These are phyloP conservation scores for Zootoca vivipara DNA, from an alignment of 2,113 vertebrate genomes.

Conservation along the genomic window DNA sequence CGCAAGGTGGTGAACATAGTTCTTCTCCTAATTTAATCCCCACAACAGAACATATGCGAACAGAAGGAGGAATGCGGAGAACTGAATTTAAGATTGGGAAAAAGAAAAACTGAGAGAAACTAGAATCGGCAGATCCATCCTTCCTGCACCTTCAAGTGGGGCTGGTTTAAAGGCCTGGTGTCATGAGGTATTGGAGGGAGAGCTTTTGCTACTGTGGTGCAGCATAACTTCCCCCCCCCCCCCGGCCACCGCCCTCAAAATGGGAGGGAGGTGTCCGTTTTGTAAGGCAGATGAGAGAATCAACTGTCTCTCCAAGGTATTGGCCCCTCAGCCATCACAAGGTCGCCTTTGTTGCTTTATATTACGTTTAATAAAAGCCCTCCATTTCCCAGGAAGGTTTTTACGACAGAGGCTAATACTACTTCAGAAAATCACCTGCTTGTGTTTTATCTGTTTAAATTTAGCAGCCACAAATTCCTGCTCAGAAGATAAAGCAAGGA, in stretches of 20 bases:
- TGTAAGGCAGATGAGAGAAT: not conserved
- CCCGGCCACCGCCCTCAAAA: too few relatives aligned
- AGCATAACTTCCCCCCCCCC: too few relatives aligned
- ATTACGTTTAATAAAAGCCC: constrained; percentile 38
- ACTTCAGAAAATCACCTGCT: constrained; percentile 34
- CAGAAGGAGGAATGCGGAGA: too few relatives aligned
- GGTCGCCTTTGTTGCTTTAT: constrained; percentile 27
- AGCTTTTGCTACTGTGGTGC: not conserved
- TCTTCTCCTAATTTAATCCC: too few relatives aligned
- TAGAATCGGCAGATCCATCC: too few relatives aligned
- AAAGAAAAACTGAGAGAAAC: too few relatives aligned
- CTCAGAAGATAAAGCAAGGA: constrained; percentile 50
- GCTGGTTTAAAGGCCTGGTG: too few relatives aligned
- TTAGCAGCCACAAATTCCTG: constrained; percentile 59
- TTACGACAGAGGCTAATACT: constrained; percentile 28
- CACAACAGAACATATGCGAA: too few relatives aligned
- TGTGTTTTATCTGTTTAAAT: constrained; percentile 9
- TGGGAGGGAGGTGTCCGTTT: constrained; percentile 6
- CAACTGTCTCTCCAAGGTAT: constrained; percentile 27
- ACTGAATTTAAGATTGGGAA: too few relatives aligned
- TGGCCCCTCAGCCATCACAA: constrained; percentile 39
- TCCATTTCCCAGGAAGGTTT: constrained; percentile 25
- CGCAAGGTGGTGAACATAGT: too few relatives aligned
- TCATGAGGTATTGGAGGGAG: not conserved
- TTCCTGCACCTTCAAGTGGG: too few relatives aligned